These are phyloP conservation scores for Anas platyrhynchos DNA, from an alignment of 2,113 vertebrate genomes.

Conservation along the genomic window DNA sequence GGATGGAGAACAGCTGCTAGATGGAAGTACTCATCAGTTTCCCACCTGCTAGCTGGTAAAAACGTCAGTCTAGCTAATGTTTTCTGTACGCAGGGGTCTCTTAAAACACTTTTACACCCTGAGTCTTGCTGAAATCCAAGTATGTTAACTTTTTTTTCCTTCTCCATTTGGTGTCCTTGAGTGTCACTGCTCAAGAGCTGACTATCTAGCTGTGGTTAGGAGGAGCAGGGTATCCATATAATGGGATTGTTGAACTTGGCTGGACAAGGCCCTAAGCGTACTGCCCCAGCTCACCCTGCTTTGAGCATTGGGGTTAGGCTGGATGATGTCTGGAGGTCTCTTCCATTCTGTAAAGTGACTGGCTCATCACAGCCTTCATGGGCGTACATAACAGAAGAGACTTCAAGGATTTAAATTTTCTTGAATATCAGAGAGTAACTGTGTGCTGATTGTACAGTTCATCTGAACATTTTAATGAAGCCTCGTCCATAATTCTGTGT, in stretches of 20 bases:
- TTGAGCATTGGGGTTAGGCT: not conserved
- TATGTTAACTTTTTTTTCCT: not conserved
- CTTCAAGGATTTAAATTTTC: not conserved
- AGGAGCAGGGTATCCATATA: not conserved
- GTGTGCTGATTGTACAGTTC: not conserved
- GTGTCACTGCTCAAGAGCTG: not conserved
- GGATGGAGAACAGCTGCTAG: not conserved
- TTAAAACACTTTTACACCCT: not conserved
- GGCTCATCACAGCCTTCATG: rapidly evolving
- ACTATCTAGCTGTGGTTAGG: not conserved
- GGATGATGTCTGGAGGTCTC: not conserved
- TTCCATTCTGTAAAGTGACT: not conserved
- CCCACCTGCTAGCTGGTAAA: not conserved
- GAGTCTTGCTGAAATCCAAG: not conserved
- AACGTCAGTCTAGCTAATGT: not conserved
- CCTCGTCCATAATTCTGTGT: slow-evolving; percentile 3
- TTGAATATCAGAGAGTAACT: not conserved
- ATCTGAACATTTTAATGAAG: slow-evolving; percentile 18
- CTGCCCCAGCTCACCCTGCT: not conserved
- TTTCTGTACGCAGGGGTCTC: not conserved
- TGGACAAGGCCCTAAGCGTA: not conserved
- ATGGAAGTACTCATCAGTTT: not conserved
- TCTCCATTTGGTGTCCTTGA: not conserved
- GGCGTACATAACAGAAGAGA: not conserved
- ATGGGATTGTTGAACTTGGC: not conserved